Conservation (phyloP, 2,797 vertebrate genomes). For the Peromyscus eremicus region DNA sequence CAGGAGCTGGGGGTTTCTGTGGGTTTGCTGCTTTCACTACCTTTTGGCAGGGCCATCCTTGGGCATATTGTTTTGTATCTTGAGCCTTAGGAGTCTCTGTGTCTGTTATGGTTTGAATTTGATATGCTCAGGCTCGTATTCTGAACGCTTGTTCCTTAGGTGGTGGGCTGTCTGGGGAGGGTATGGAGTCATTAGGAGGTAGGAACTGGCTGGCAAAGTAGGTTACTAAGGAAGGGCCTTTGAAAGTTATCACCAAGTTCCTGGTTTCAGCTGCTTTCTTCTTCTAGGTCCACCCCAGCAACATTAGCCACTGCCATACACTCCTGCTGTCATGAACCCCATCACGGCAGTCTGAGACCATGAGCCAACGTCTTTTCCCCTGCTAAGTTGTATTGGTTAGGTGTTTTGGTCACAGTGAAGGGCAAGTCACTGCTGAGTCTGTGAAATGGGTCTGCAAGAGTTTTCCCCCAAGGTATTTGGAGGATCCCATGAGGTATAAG, state of each 20-base stretch:
- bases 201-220: neutral
- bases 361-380: neutral
- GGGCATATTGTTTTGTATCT: slow-evolving; percentile 39
- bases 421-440: neutral
- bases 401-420: neutral
- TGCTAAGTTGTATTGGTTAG: neutral
- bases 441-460: slow-evolving; percentile 10
- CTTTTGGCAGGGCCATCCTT: neutral
- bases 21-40: neutral
- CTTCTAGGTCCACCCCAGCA: neutral
- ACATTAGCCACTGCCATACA: neutral
- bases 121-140: neutral
- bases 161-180: neutral
- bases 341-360: neutral
- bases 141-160: neutral
- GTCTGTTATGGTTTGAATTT: neutral
- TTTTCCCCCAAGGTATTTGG: neutral
- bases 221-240: neutral
- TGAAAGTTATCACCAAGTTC: neutral
- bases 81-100: neutral
- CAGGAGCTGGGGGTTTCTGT: neutral
- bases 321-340: neutral
- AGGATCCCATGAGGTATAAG: neutral
- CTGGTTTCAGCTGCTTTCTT: neutral
- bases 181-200: neutral